These are phyloP conservation scores for Pedionomus torquatus DNA, from an alignment of 2,113 vertebrate genomes.

Conservation along the genomic window DNA sequence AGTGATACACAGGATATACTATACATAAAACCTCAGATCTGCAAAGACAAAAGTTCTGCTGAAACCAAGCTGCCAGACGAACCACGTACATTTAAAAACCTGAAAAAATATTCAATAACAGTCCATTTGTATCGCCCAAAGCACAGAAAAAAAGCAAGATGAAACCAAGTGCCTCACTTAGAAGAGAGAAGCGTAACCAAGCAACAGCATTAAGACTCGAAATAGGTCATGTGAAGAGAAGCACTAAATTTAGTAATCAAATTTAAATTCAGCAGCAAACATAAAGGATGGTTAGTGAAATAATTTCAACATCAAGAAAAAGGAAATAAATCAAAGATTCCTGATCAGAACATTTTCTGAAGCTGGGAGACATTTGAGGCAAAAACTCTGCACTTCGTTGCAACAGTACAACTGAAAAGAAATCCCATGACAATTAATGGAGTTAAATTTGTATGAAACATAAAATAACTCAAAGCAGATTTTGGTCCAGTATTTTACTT, in stretches of 20 bases:
- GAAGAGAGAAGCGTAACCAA: conserved; percentile 48
- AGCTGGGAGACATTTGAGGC: background rate
- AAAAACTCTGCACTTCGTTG: background rate
- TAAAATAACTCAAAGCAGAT: background rate
- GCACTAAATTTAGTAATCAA: conserved; percentile 53
- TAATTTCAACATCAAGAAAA: background rate
- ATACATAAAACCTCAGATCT: background rate
- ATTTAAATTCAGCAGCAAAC: conserved; percentile 45
- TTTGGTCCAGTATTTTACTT: background rate
- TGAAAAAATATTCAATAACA: background rate
- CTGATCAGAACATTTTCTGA: background rate
- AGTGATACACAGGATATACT: background rate
- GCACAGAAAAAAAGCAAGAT: conserved; percentile 22
- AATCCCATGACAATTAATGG: background rate
- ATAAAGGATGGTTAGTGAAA: conserved; percentile 27
- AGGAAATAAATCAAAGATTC: background rate
- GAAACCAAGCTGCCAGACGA: conserved; percentile 7
- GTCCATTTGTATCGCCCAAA: conserved; percentile 2
- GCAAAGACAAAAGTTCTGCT: background rate
- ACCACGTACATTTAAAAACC: background rate
- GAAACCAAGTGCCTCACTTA: conserved; percentile 17
- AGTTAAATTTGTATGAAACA: background rate
- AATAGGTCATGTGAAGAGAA: conserved; percentile 53
- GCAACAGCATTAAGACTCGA: conserved; percentile 53
- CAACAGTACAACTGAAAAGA: background rate